phyloP scores from a whole-genome alignment of 2,797 vertebrate species.

The Urocyon cinereoargenteus region DNA sequence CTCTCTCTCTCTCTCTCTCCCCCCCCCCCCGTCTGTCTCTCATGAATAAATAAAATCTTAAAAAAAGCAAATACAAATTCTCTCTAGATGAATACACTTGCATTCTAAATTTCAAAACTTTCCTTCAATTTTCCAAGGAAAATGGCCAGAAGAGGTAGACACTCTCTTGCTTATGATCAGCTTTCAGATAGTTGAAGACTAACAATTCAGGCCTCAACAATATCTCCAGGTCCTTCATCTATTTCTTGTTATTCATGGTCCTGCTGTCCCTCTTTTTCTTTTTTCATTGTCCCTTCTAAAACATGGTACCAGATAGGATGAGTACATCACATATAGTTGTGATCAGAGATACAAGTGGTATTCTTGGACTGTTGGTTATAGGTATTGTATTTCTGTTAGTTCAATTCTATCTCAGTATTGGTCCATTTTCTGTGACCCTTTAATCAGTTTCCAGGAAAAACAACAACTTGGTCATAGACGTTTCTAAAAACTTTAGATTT shows the following conservation, averaged over 20 bases:
- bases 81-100: background rate
- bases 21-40: no score
- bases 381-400: background rate
- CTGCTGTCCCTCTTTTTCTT: background rate
- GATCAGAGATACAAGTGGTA: background rate
- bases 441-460: conserved; percentile 19
- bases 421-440: background rate
- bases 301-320: background rate
- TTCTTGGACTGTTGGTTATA: background rate
- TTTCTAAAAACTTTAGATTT: background rate
- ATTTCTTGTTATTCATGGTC: background rate
- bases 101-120: conserved; percentile 2
- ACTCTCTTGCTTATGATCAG: background rate
- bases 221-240: background rate
- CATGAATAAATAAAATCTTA: no score
- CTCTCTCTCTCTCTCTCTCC: no score
- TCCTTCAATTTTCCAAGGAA: background rate
- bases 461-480: background rate
- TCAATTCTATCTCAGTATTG: background rate
- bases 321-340: background rate
- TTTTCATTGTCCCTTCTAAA: background rate
- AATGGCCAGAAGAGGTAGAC: background rate
- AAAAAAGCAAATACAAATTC: background rate
- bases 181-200: background rate
- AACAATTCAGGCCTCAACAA: background rate